Evolutionary conservation across 1,140 invertebrate species (phyloP), one percentile per base, ranked within the genome.

Genomic region (Microplitis demolitor): DNA sequence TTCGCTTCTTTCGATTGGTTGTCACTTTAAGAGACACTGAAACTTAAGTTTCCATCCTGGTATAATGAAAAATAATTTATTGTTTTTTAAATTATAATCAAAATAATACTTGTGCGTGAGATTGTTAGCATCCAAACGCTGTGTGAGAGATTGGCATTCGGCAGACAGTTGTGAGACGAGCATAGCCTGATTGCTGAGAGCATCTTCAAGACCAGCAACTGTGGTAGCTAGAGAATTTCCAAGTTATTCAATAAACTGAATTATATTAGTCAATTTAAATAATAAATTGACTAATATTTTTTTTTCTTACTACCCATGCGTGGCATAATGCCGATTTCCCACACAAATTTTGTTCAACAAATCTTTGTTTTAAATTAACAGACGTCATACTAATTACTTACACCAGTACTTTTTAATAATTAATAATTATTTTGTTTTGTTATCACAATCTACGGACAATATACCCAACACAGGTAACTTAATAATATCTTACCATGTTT

Each of bases 161-260:
- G 88, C 89, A 81, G 93, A 93, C 83, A 95, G 90, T 91, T 93
- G 94, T 89, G 94, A 93, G 91, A 95, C 93, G 90, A 95, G 91
- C 90, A 91, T 91, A 89, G 93, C 94, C 91, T 95, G 94, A 87
- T 92, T 93, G 87, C 91, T 91, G 89, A 95, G 91, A 90, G 94
- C 92, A 84, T 91, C 90, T 90, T 95, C 93, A 88, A 95, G 91
- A 88, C 93, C 93, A 89, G 90, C 90, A 85, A 95, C 92, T 81
- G 92, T 94, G 88, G 91, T 91, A 90, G 90, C 92, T 93, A 91
- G 87, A 90, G 88, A 87, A 88, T 81, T 83, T 60, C 60, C 77
- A 73, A 6, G 8, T 24, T 58, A 24, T 58, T 6, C 24, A 24
- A 11, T 11, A 58, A 58, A 31, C 9, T 9, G 9, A 58, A 4